Conservation (phyloP, 2,113 vertebrate genomes). For the Periophthalmodon schlosseri region DNA sequence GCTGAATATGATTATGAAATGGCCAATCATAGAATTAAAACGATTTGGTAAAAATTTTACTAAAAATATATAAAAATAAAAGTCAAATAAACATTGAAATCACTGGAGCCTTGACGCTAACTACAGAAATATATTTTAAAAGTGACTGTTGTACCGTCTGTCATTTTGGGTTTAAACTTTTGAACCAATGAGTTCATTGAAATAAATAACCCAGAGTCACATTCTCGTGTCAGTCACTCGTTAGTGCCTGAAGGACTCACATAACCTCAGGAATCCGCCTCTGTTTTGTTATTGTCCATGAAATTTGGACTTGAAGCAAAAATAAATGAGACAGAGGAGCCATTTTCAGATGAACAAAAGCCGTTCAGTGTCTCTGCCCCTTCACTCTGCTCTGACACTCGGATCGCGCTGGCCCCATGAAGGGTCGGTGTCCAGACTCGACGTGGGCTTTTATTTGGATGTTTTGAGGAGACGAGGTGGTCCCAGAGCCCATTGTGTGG, state of each 20-base stretch:
- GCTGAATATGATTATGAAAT: no score
- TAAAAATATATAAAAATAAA: no score
- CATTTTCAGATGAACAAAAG: constrained; percentile 55
- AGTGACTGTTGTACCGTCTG: no score
- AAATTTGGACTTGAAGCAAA: constrained; percentile 60
- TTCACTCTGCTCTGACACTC: constrained; percentile 37
- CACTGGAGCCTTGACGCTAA: no score
- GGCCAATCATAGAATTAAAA: no score
- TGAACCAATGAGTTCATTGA: constrained; percentile 25
- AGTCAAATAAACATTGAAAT: no score
- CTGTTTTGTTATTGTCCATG: constrained; percentile 22
- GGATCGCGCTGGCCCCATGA: no score
- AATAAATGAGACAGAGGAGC: constrained; percentile 43
- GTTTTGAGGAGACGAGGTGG: constrained; percentile 41
- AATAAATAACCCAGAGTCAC: constrained; percentile 11
- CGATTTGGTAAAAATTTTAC: no score
- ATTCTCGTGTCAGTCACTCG: constrained; percentile 23
- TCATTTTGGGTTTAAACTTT: not conserved
- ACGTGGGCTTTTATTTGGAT: constrained; percentile 31
- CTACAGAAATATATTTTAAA: no score
- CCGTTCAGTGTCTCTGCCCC: constrained; percentile 50
- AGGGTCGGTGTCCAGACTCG: constrained; percentile 38
- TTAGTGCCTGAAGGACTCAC: constrained; percentile 3
- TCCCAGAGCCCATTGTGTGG: constrained; percentile 46
- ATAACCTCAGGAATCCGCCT: constrained; percentile 19